phyloP scores from a whole-genome alignment of 2,888 invertebrate species.

The Calliphora vomitoria region DNA sequence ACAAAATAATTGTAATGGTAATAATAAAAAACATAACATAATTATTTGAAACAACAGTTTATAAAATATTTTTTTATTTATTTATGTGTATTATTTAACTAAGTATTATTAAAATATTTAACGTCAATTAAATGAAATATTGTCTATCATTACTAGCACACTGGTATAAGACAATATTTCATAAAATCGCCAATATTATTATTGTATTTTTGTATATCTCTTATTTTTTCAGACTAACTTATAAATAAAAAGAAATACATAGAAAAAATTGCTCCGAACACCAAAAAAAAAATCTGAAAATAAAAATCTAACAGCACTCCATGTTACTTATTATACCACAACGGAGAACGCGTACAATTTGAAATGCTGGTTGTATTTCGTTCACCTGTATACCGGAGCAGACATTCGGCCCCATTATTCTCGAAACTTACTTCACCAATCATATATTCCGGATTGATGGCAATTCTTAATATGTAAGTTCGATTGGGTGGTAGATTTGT shows the following conservation, averaged over 20 bases:
- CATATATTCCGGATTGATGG: constrained; percentile 80
- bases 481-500: constrained; percentile 78
- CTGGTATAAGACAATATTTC: background rate
- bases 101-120: background rate
- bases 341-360: constrained; percentile 75
- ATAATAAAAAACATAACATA: constrained; percentile 48
- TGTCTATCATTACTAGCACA: too few relatives aligned
- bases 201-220: background rate
- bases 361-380: constrained; percentile 76
- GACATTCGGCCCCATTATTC: constrained; percentile 81
- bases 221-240: background rate
- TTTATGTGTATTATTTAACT: too few relatives aligned
- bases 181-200: background rate
- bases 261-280: constrained; percentile 1
- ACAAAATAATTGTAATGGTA: constrained; percentile 61
- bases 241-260: constrained; percentile 9
- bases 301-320: background rate
- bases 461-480: constrained; percentile 79
- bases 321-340: constrained; percentile 71
- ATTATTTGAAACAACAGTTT: constrained; percentile 37
- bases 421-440: constrained; percentile 80
- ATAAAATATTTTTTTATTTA: constrained; percentile 6
- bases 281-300: background rate
- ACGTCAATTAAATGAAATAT: too few relatives aligned
- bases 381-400: constrained; percentile 78